A percentile compares a stretch with the other conserved stretches of the same genome.
Evolutionary conservation across 2,113 vertebrate genomes (phyloP).

Genomic region (Cercopithecus mona): DNA sequence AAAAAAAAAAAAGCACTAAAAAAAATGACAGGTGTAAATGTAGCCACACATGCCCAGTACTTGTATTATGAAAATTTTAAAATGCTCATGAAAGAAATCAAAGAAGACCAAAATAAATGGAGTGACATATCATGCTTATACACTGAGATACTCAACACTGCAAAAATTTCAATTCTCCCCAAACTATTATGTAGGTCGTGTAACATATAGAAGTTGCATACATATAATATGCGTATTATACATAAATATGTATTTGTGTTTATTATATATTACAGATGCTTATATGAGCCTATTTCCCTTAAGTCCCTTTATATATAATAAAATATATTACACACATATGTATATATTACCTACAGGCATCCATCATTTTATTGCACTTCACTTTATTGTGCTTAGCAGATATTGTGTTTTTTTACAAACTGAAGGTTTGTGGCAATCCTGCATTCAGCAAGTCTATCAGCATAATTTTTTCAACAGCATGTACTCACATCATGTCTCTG

Average conservation of each 20-base stretch:
- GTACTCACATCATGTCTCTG: not conserved
- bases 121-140: not conserved
- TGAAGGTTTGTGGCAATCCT: not conserved
- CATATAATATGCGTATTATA: not conserved
- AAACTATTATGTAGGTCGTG: not conserved
- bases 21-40: not conserved
- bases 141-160: not conserved
- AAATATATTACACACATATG: not conserved
- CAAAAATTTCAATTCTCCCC: not conserved
- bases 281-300: not conserved
- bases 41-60: not conserved
- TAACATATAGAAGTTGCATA: not conserved
- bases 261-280: not conserved
- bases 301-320: not conserved
- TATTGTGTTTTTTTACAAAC: not conserved
- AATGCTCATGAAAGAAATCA: not conserved
- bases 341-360: not conserved
- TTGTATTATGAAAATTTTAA: not conserved
- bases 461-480: not conserved
- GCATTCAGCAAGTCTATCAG: not conserved
- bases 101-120: not conserved
- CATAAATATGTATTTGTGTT: not conserved
- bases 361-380: not conserved
- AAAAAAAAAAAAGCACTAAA: too few species aligned
- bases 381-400: not conserved